Evolutionary conservation across 1,140 invertebrate genomes (phyloP).

Genomic region (Drosophila kurseongensis): DNA sequence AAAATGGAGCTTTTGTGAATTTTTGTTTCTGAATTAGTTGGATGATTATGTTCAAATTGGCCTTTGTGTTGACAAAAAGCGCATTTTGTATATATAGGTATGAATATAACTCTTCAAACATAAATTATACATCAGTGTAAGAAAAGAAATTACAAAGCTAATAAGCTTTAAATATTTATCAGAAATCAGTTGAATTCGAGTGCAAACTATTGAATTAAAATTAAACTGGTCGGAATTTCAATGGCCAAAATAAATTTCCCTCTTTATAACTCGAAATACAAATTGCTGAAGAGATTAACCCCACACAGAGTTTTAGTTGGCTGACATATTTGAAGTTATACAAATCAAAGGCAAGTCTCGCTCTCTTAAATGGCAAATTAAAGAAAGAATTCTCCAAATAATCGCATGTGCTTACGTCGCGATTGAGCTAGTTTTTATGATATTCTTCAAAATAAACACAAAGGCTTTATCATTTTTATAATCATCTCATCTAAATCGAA

Average conservation of each 20-base stretch:
- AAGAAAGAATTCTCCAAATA: conserved; percentile 30
- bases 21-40: conserved; percentile 84
- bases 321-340: conserved; percentile 56
- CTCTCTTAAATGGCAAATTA: conserved; percentile 58
- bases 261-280: conserved; percentile 10
- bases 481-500: conserved; percentile 85
- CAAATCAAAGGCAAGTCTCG: conserved; percentile 47
- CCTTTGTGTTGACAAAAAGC: conserved; percentile 85
- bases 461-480: conserved; percentile 84
- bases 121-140: conserved; percentile 62
- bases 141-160: conserved; percentile 38
- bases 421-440: conserved; percentile 54
- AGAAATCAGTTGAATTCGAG: conserved; percentile 76
- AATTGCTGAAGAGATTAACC: conserved; percentile 78
- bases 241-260: conserved; percentile 53
- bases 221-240: conserved; percentile 36
- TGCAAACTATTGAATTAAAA: conserved; percentile 35
- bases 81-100: conserved; percentile 70
- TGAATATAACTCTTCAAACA: conserved; percentile 16
- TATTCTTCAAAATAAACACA: conserved; percentile 73
- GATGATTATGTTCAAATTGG: conserved; percentile 85
- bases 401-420: conserved; percentile 49
- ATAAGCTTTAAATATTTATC: conserved; percentile 59
- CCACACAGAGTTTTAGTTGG: conserved; percentile 77
- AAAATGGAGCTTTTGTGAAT: conserved; percentile 56